phyloP scores from a whole-genome alignment of 2,113 vertebrate genomes.

The Cavia porcellus region DNA sequence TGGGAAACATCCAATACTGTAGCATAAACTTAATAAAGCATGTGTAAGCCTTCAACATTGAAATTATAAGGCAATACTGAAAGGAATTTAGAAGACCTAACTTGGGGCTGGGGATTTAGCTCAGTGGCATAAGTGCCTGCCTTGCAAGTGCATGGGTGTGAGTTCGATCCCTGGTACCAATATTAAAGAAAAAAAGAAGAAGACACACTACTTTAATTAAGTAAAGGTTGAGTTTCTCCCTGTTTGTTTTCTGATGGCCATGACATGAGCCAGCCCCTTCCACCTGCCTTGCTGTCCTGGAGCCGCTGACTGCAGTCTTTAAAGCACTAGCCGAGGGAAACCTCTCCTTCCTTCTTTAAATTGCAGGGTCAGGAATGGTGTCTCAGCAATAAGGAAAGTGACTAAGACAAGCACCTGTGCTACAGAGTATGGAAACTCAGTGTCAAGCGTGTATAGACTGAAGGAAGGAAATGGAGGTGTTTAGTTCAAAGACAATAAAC shows the following conservation, averaged over 20 bases:
- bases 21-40: conserved; percentile 53
- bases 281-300: neutral
- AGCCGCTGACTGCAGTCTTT: neutral
- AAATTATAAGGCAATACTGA: conserved; percentile 27
- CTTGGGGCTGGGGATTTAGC: neutral
- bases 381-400: neutral
- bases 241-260: neutral
- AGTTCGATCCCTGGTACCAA: no score
- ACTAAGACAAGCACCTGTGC: neutral
- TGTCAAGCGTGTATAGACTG: neutral
- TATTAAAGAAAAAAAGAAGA: no score
- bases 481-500: neutral
- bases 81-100: conserved; percentile 42
- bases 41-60: neutral
- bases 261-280: neutral
- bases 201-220: no score
- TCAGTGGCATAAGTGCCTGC: no score
- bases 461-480: neutral
- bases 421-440: neutral
- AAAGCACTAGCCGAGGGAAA: neutral
- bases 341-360: neutral
- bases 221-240: neutral
- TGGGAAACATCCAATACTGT: conserved; percentile 14
- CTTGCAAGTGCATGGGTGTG: no score
- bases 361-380: neutral